These are phyloP conservation scores for Blastobasis lacticolella DNA, from an alignment of 2,888 invertebrate species.

Conservation along the genomic window DNA sequence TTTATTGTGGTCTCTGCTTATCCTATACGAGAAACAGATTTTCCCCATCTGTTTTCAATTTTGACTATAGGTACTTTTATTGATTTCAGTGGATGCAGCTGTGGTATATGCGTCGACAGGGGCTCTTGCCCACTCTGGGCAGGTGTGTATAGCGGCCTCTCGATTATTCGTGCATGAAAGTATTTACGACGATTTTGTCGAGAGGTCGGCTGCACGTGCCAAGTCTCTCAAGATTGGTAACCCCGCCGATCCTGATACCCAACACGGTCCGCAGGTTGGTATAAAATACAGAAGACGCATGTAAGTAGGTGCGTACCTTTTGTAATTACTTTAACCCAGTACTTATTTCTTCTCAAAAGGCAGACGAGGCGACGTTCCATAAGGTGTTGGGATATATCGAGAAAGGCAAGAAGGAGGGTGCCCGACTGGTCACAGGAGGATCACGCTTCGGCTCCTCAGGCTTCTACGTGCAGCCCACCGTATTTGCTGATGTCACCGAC, in stretches of 20 bases:
- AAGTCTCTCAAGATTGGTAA: conserved; percentile 84
- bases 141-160: conserved; percentile 56
- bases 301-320: no score
- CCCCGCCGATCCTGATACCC: conserved; percentile 79
- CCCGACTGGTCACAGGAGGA: conserved; percentile 86
- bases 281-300: no score
- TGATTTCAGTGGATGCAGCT: conserved; percentile 50
- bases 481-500: conserved; percentile 85
- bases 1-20: no score
- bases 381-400: conserved; percentile 85
- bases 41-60: no score
- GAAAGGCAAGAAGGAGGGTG: conserved; percentile 85
- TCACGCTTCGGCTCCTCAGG: conserved; percentile 79
- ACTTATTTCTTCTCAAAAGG: conserved; percentile 56
- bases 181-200: conserved; percentile 91
- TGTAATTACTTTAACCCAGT: no score
- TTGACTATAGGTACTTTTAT: conserved; percentile 2
- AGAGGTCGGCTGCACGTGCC: conserved; percentile 82
- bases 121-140: conserved; percentile 52
- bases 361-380: conserved; percentile 82
- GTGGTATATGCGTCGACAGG: conserved; percentile 51
- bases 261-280: conserved; percentile 89
- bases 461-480: conserved; percentile 45
- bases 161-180: conserved; percentile 88
- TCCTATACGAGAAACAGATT: no score